Base-by-base conservation (phyloP, 2,113 vertebrate species). In the Protobothrops mucrosquamatus region DNA sequence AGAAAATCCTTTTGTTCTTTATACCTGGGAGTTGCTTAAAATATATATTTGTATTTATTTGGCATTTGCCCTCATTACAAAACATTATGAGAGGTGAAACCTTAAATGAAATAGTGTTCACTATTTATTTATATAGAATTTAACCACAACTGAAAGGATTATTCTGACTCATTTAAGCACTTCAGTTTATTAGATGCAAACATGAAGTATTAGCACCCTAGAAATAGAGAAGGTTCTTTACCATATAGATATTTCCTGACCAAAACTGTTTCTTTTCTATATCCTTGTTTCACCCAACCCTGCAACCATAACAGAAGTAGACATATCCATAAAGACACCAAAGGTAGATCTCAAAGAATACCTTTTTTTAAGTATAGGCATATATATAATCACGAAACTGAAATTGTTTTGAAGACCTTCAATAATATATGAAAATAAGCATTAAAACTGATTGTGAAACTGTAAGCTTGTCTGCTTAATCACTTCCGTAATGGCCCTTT, bases 151-250 rank as follows among this genome's bases (percentile, higher is more conserved):
- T 89, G 69, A 89, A 90, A 93, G 55, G 87, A 89, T 7, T 0
- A 86, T 94, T 94, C 94, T 93, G 87, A 86, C 91, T 88, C 95
- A 92, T 89, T 55, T 0, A 64, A 86, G 56, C 89, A 57, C 90
- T 88, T 0, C 74, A 91, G 90, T 20, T 87, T 11, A 85, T 55
- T 14, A 93, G 89, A 24, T 0, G 0, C 4, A 5, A 91, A 46
- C 3, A 20, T 92, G 54, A 90, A 92, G 0, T 64, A 93, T 91
- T 93, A 54, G 92, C 55, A 0, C 74, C 46, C 94, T 93, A 3
- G 64, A 91, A 95, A 8, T 69, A 81, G 89, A 90, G 91, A 91
- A 92, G 89, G 91, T 87, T 91, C 85, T 94, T 93, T 95, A 93
- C 15, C 92, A 18, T 2, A 54, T 55, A 92, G 29, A 26, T 26